Evolutionary conservation across 2,113 vertebrate genomes (phyloP).

Genomic region (Platanista minor): DNA sequence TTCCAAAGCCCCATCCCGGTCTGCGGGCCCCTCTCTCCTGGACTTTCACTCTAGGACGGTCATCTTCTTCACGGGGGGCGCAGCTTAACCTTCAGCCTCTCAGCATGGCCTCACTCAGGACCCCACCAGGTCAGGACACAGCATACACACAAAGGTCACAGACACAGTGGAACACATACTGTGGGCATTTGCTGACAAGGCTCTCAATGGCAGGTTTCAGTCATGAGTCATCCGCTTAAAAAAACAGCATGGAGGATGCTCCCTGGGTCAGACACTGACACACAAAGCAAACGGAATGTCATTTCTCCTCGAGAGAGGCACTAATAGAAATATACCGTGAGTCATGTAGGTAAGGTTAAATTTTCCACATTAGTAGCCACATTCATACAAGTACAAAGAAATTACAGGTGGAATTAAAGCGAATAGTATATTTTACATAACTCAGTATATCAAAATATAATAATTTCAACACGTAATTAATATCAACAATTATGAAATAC

Average conservation of each 20-base stretch:
- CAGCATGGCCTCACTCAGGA: neutral
- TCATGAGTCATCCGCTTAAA: neutral
- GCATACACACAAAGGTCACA: neutral
- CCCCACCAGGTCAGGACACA: neutral
- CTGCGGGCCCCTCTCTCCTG: neutral
- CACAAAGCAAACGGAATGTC: neutral
- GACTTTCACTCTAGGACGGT: neutral
- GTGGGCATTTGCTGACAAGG: fast-evolving
- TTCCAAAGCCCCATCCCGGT: neutral
- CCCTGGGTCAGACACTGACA: neutral
- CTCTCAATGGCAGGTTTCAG: neutral
- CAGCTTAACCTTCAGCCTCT: neutral
- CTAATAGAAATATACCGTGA: neutral
- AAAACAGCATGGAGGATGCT: neutral
- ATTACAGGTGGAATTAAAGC: neutral
- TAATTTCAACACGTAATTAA: neutral
- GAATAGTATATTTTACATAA: neutral
- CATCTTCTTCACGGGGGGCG: neutral
- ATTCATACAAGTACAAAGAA: neutral
- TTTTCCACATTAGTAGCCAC: neutral
- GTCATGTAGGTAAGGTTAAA: neutral
- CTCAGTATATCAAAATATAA: neutral
- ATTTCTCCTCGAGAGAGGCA: neutral
- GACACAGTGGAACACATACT: neutral
- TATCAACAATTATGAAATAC: neutral